phyloP scores from a whole-genome alignment of 2,113 vertebrate genomes.

The Lontra canadensis region DNA sequence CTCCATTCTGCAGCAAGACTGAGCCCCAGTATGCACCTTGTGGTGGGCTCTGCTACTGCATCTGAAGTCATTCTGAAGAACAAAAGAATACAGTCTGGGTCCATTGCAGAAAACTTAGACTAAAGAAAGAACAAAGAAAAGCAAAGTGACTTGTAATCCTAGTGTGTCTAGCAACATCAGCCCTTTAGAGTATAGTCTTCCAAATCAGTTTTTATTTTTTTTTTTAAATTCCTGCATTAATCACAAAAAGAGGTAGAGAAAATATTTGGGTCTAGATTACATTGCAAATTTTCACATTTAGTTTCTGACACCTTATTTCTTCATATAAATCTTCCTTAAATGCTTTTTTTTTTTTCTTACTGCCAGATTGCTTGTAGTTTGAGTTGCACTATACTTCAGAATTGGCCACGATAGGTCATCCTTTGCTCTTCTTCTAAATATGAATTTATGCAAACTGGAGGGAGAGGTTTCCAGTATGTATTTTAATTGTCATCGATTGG shows the following conservation, averaged over 20 bases:
- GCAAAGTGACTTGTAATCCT: neutral
- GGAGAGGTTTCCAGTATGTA: conserved; percentile 2
- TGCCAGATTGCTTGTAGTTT: neutral
- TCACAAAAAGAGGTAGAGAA: neutral
- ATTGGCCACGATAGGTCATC: neutral
- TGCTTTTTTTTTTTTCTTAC: neutral
- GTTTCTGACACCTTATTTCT: neutral
- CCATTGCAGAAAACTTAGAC: neutral
- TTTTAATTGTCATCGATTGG: neutral
- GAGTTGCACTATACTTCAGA: neutral
- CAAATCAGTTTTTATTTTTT: neutral
- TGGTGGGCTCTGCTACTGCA: neutral
- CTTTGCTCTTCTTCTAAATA: neutral
- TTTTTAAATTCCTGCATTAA: neutral
- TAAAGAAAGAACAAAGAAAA: conserved; percentile 4
- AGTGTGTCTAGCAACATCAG: neutral
- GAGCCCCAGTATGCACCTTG: neutral
- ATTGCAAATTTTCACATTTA: neutral
- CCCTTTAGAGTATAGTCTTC: neutral
- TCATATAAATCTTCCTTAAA: neutral
- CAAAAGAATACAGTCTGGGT: neutral
- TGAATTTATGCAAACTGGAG: neutral
- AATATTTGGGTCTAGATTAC: neutral
- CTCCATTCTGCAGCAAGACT: neutral
- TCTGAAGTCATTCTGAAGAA: neutral